Conservation (phyloP, 2,888 invertebrate genomes). For the Megastigmus dorsalis region DNA sequence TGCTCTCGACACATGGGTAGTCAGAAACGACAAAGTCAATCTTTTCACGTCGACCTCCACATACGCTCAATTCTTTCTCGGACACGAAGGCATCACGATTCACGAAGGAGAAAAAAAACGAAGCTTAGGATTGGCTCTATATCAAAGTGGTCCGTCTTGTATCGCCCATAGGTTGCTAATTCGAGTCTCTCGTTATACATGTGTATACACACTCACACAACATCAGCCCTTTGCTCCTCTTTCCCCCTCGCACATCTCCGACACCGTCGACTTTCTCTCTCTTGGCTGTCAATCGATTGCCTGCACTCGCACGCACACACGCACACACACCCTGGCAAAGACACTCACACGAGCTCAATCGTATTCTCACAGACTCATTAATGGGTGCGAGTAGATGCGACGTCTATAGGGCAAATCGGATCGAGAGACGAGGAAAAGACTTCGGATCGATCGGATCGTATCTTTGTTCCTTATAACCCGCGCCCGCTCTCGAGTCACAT, state of each 20-base stretch:
- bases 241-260: conserved; percentile 28
- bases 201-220: neutral
- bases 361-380: neutral
- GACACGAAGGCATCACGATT: too few relatives aligned
- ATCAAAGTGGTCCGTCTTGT: neutral
- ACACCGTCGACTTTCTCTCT: too few relatives aligned
- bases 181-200: conserved; percentile 26
- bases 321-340: neutral
- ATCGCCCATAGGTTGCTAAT: conserved; percentile 29
- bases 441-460: conserved; percentile 54
- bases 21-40: neutral
- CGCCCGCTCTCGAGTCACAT: conserved; percentile 12
- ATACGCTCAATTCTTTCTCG: neutral
- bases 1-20: too few relatives aligned
- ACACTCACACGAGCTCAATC: too few relatives aligned
- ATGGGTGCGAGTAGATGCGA: neutral
- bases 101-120: conserved; percentile 18
- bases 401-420: conserved; percentile 61
- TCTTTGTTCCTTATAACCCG: conserved; percentile 20
- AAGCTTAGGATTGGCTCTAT: conserved; percentile 1
- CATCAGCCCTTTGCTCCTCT: conserved; percentile 38
- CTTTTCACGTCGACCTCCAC: neutral
- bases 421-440: conserved; percentile 59
- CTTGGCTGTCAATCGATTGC: conserved; percentile 30
- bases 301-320: neutral